Conservation (phyloP, 2,888 invertebrate genomes). For the Asteroscopus sphinx region DNA sequence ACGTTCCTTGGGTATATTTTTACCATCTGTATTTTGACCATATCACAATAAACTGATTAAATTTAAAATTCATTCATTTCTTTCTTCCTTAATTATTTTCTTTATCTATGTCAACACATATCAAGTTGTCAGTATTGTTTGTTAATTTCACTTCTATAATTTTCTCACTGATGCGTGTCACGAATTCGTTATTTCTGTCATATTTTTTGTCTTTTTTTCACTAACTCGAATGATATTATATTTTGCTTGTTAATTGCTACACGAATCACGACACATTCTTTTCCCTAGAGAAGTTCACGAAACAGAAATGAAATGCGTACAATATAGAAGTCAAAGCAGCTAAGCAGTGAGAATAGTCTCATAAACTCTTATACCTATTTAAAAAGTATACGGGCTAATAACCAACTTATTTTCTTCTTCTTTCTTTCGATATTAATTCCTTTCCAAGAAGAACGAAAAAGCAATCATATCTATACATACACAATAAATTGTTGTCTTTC, state of each 20-base stretch:
- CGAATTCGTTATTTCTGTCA: conserved; percentile 1
- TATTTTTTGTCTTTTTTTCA: conserved; percentile 1
- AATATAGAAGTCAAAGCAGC: neutral
- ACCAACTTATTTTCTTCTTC: no score
- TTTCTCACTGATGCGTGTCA: conserved; percentile 4
- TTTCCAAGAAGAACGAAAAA: conserved; percentile 10
- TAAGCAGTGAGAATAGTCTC: no score
- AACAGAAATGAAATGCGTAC: neutral
- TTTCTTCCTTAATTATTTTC: neutral
- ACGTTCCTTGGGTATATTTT: no score
- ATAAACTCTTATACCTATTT: no score
- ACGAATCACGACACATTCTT: conserved; percentile 7
- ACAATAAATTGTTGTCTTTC: conserved; percentile 43
- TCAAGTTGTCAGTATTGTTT: no score
- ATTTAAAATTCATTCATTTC: neutral
- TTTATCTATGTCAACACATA: no score
- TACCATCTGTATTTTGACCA: no score
- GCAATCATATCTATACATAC: conserved; percentile 24
- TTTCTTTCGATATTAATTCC: conserved; percentile 9
- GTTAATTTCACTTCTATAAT: no score
- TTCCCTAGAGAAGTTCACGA: neutral
- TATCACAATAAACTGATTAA: no score
- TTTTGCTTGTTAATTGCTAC: conserved; percentile 13
- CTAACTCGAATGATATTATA: no score
- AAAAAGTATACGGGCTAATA: neutral